A percentile compares a stretch with the other conserved stretches of the same genome.
Conservation (phyloP, 2,797 vertebrate genomes). For the Pygocentrus nattereri region DNA sequence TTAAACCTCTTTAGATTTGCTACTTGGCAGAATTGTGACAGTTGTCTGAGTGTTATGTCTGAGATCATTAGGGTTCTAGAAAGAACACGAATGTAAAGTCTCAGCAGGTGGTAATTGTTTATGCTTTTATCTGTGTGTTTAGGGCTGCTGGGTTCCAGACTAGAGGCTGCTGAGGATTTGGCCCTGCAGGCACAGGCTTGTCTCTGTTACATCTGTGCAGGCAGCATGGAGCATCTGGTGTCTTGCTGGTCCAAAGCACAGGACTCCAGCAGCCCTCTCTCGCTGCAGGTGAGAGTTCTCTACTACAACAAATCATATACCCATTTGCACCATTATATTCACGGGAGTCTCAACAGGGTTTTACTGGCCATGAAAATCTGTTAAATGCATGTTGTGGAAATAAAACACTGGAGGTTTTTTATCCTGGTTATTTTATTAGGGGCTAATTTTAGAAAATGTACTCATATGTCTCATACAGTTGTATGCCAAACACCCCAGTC, state of each 20-base stretch:
- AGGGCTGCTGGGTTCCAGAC: conserved; percentile 90
- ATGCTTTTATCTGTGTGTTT: background rate
- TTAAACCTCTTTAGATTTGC: too few species aligned
- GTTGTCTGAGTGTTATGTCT: too few species aligned
- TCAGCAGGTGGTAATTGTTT: background rate
- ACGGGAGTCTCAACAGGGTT: background rate
- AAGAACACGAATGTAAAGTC: too few species aligned
- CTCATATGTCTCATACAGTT: too few species aligned
- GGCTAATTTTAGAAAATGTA: too few species aligned
- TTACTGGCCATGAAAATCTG: background rate
- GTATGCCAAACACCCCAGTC: too few species aligned
- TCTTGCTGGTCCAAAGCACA: conserved; percentile 91
- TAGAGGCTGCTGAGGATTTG: conserved; percentile 85
- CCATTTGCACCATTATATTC: background rate
- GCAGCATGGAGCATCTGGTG: conserved; percentile 93
- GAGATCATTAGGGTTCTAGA: too few species aligned
- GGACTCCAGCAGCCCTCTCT: conserved; percentile 83
- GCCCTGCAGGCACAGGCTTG: conserved; percentile 88
- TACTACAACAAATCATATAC: background rate
- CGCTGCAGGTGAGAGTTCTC: conserved; percentile 86
- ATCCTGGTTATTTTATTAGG: too few species aligned
- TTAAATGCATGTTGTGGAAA: background rate
- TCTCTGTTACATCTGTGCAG: conserved; percentile 96
- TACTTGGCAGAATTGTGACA: too few species aligned
- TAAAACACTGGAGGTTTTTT: too few species aligned